Evolutionary conservation across 92 coral and sea anemone species (phyloP), one percentile per base, ranked within the genome.

Genomic region (Meandrina meandrites): DNA sequence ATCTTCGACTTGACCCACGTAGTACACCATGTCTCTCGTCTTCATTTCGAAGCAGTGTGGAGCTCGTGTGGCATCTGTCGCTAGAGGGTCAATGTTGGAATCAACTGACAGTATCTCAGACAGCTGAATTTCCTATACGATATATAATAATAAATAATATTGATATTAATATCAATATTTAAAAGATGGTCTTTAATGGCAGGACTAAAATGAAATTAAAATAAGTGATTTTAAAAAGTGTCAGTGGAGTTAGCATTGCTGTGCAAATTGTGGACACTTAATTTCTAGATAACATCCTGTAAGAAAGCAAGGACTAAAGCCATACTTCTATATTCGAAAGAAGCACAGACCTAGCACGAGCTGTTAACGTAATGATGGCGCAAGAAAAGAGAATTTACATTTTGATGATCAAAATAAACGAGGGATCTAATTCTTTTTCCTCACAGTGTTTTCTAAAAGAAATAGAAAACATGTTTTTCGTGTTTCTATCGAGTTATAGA

Each of bases 11-110:
- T 94, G 94, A 12, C 99, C 99, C 75, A 97, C 92, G 60, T 95
- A 97, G 77, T 93, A 97, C 13, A 94, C 81, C 98, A 89, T 87
- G 71, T 93, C 92, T 50, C 99, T 86, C 36, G 99, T 95, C 84
- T 95, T 97, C 98, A 97, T 97, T 86, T 97, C 99, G 77, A 95
- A 95, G 79, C 99, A 97, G 87, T 97, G 99, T 0, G 99, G 98
- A 17, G 94, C 93, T 51, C 99, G 91, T 8, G 98, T 94, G 69
- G 98, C 98, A 47, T 97, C 96, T 35, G 96, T 92, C 24, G 94
- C 93, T 37, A 94, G 87, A 19, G 99, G 99, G 76, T 97, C 99
- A 51, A 97, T 95, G 78, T 88, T 92, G 18, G 98, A 90, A 76
- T 97, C 98, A 34, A 97, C 98, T n/a, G 96, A 94, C 32, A 97